Evolutionary conservation across 1,140 invertebrate genomes (phyloP).

Genomic region (Bilobella aurantiaca): DNA sequence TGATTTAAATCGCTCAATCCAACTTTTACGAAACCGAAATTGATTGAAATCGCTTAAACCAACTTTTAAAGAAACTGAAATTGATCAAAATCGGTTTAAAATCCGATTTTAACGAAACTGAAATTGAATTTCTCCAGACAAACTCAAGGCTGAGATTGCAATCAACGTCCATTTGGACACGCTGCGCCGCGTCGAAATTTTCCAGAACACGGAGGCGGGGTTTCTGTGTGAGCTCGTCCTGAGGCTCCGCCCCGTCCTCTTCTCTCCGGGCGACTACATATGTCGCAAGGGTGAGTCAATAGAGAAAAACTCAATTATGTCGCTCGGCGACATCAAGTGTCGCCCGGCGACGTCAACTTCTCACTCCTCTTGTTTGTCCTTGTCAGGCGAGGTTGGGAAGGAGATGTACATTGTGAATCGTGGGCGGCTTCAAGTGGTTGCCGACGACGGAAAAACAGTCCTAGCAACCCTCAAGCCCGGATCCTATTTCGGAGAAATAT

Average conservation of each 20-base stretch:
- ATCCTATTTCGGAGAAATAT: constrained; percentile 99
- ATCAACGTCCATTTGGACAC: constrained; percentile 98
- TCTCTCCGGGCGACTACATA: constrained; percentile 96
- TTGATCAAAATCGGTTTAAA: too few relatives aligned
- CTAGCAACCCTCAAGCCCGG: constrained; percentile 91
- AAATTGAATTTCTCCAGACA: constrained; percentile 52
- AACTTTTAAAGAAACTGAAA: too few relatives aligned
- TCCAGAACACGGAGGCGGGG: constrained; percentile 97
- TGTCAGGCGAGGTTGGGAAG: constrained; percentile 89
- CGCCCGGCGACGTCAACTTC: too few relatives aligned
- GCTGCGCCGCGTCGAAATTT: constrained; percentile 93
- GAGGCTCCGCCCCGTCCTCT: constrained; percentile 82
- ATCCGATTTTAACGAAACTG: background rate
- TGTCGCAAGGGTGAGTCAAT: constrained; percentile 81
- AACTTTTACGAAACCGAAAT: too few relatives aligned
- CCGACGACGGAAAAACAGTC: constrained; percentile 92
- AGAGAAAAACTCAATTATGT: constrained; percentile 2
- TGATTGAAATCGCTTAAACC: too few relatives aligned
- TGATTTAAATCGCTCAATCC: too few relatives aligned
- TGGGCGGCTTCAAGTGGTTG: constrained; percentile 89
- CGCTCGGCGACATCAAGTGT: too few relatives aligned
- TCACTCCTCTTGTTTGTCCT: constrained; percentile 21
- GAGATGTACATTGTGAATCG: constrained; percentile 99
- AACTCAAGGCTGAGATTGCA: constrained; percentile 95
- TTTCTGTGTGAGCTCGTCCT: constrained; percentile 95